Evolutionary conservation across 2,113 vertebrate genomes (phyloP).

Genomic region (Ammodytes marinus): DNA sequence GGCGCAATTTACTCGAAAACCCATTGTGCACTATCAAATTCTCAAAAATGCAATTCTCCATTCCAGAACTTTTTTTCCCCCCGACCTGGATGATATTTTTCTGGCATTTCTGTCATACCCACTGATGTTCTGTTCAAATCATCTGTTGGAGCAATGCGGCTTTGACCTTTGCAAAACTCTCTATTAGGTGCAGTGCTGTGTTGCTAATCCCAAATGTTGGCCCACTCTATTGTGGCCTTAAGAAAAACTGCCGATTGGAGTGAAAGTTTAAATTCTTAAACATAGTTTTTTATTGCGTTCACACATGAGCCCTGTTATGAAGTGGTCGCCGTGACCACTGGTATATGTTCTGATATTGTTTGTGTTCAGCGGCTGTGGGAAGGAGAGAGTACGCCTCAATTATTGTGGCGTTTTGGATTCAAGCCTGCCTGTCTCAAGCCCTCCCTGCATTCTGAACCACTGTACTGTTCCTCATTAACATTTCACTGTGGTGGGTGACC

Average conservation of each 20-base stretch:
- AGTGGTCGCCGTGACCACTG: constrained; percentile 4
- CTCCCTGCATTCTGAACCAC: constrained; percentile 54
- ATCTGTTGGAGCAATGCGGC: background rate
- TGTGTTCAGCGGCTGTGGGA: constrained; percentile 20
- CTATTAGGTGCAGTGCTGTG: background rate
- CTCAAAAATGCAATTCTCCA: constrained; percentile 18
- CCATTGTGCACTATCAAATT: constrained; percentile 1
- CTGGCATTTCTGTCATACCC: constrained; percentile 1
- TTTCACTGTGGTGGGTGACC: constrained; percentile 77
- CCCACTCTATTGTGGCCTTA: background rate
- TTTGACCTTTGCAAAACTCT: constrained; percentile 11
- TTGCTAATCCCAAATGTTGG: background rate
- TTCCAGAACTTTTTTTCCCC: background rate
- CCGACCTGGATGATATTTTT: constrained; percentile 3
- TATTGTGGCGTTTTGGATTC: constrained; percentile 36
- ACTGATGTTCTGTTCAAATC: constrained; percentile 9
- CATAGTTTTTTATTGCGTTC: constrained; percentile 22
- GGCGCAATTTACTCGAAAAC: constrained; percentile 25
- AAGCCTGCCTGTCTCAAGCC: constrained; percentile 48
- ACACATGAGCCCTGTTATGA: constrained; percentile 19
- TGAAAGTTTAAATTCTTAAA: constrained; percentile 15
- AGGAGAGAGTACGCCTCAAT: constrained; percentile 38
- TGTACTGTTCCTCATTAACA: constrained; percentile 79
- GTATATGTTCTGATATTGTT: constrained; percentile 35
- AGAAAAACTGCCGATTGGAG: background rate